Evolutionary conservation across 2,888 invertebrate species (phyloP).

Genomic region (Trichacis sp.): DNA sequence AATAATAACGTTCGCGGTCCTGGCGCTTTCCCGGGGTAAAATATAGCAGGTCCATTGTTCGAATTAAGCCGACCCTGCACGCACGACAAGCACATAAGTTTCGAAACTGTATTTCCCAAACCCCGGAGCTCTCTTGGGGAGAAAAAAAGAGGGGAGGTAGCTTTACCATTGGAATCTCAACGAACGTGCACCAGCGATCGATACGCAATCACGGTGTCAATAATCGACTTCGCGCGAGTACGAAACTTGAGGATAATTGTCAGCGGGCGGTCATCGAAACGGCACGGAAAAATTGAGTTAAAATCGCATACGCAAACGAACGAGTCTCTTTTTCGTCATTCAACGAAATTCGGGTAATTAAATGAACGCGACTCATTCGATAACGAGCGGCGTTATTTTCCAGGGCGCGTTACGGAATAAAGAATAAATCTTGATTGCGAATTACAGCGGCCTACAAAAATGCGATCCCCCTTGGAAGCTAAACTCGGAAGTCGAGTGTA

Average conservation of each 20-base stretch:
- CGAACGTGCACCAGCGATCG: slow-evolving; percentile 30
- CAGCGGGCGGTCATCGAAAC: slow-evolving; percentile 19
- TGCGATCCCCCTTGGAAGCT: slow-evolving; percentile 11
- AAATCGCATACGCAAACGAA: neutral
- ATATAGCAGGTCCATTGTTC: neutral
- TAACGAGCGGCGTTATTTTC: neutral
- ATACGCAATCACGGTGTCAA: slow-evolving; percentile 43
- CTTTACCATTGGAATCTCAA: slow-evolving; percentile 17
- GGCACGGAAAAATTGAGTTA: slow-evolving; percentile 19
- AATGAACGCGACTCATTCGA: neutral
- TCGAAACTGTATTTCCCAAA: neutral
- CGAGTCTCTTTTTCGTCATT: neutral
- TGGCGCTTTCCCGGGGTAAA: neutral
- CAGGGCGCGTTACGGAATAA: too few species aligned
- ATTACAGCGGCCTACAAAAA: neutral
- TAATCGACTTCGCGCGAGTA: slow-evolving; percentile 32
- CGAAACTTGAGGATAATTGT: slow-evolving; percentile 40
- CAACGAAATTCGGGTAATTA: neutral
- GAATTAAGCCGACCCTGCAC: neutral
- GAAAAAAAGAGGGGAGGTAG: too few species aligned
- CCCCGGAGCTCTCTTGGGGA: too few species aligned
- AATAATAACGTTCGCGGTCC: neutral
- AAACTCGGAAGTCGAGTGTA: slow-evolving; percentile 4
- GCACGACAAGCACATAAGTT: too few species aligned
- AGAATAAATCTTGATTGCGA: slow-evolving; percentile 7